Conservation (phyloP, 2,888 invertebrate genomes). For the Aelia acuminata region DNA sequence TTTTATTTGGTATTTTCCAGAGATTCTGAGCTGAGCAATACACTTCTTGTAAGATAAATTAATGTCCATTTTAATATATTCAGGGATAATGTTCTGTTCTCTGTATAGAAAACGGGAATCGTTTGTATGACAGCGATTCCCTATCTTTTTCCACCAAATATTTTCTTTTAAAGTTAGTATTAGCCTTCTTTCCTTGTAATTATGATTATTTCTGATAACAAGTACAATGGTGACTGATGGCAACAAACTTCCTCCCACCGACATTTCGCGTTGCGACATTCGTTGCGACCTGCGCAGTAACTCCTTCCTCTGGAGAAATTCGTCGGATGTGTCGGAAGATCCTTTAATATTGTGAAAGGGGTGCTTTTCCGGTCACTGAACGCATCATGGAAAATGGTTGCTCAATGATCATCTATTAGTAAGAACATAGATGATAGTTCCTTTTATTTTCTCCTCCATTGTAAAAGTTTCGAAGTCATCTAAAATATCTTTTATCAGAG, state of each 20-base stretch:
- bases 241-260: background rate
- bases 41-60: too few relatives aligned
- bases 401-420: background rate
- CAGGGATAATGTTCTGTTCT: too few relatives aligned
- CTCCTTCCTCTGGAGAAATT: background rate
- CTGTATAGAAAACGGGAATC: too few relatives aligned
- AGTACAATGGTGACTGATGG: background rate
- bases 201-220: background rate
- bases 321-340: background rate
- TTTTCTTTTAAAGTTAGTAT: too few relatives aligned
- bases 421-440: background rate
- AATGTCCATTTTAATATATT: too few relatives aligned
- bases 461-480: background rate
- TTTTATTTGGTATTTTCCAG: too few relatives aligned
- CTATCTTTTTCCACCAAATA: too few relatives aligned
- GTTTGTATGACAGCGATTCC: too few relatives aligned
- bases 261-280: background rate
- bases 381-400: constrained; percentile 11
- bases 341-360: background rate
- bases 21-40: too few relatives aligned
- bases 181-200: background rate
- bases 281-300: background rate
- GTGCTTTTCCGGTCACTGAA: constrained; percentile 15
- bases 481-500: too few relatives aligned
- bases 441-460: background rate